phyloP scores from a whole-genome alignment of 2,888 invertebrate species.

The Eristalis pertinax region DNA sequence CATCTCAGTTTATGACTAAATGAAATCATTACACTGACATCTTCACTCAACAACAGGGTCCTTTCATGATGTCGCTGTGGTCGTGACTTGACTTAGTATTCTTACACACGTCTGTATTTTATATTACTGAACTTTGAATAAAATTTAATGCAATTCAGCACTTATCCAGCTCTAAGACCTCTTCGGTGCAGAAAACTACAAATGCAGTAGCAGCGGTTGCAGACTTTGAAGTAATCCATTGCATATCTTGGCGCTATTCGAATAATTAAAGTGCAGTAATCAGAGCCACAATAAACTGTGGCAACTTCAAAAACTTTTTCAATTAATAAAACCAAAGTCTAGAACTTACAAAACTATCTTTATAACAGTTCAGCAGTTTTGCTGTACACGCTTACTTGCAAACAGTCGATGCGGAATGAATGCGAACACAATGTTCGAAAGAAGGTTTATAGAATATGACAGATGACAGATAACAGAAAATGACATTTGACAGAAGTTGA shows the following conservation, averaged over 20 bases:
- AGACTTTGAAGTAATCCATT: background rate
- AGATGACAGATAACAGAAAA: no score
- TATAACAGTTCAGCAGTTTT: background rate
- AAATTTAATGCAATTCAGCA: slow-evolving; percentile 2
- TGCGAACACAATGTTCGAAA: background rate
- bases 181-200: background rate
- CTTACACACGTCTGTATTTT: background rate
- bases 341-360: slow-evolving; percentile 47
- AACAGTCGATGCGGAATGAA: background rate
- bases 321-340: slow-evolving; percentile 54
- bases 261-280: slow-evolving; percentile 38
- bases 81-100: background rate
- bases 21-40: background rate
- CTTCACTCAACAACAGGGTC: background rate
- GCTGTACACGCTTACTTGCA: background rate
- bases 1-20: background rate
- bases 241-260: background rate
- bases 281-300: slow-evolving; percentile 41
- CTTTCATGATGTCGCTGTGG: background rate
- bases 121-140: background rate
- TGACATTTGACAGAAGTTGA: no score
- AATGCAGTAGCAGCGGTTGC: background rate
- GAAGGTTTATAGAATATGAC: no score
- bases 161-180: slow-evolving; percentile 6
- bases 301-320: slow-evolving; percentile 54